Percentiles rank a stretch among this genome's conserved stretches.
These are phyloP conservation scores for Drosophila asahinai DNA, from an alignment of 1,140 invertebrate species.

Conservation along the genomic window DNA sequence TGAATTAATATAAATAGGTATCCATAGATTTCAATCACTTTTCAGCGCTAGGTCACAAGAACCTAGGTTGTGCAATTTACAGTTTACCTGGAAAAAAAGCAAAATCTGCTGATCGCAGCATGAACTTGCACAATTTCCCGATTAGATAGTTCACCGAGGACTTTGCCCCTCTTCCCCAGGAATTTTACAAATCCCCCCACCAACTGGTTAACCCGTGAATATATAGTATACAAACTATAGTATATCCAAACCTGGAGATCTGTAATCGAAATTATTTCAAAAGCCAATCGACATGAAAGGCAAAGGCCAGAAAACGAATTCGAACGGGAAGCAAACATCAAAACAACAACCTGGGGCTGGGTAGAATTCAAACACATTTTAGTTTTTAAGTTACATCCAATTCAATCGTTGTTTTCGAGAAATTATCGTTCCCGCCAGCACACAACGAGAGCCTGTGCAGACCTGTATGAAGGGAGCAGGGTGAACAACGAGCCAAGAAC, in stretches of 20 bases:
- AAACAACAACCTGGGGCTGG: conserved; percentile 34
- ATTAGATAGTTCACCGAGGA: conserved; percentile 27
- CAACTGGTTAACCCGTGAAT: conserved; percentile 5
- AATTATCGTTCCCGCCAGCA: conserved; percentile 68
- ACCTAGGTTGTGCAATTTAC: not conserved
- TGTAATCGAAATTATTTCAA: not conserved
- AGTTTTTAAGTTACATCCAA: conserved; percentile 41
- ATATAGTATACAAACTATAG: not conserved
- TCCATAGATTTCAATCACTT: not conserved
- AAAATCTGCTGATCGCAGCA: conserved; percentile 23
- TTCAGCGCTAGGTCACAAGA: not conserved
- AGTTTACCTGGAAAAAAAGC: conserved; percentile 5
- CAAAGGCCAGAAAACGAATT: conserved; percentile 4
- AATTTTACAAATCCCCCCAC: not conserved
- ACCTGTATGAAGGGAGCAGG: conserved; percentile 46
- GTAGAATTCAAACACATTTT: conserved; percentile 35
- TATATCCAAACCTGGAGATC: too few species aligned
- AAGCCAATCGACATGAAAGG: conserved; percentile 18
- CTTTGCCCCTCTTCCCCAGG: not conserved
- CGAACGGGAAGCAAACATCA: conserved; percentile 19
- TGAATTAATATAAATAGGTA: not conserved
- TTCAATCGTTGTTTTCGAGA: conserved; percentile 75
- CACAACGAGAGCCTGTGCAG: conserved; percentile 40
- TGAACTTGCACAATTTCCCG: conserved; percentile 45
- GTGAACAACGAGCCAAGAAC: conserved; percentile 48